Percentiles rank a stretch among this genome's conserved stretches.
These are phyloP conservation scores for Microcebus tavaratra DNA, from an alignment of 2,113 vertebrate species.

Conservation along the genomic window DNA sequence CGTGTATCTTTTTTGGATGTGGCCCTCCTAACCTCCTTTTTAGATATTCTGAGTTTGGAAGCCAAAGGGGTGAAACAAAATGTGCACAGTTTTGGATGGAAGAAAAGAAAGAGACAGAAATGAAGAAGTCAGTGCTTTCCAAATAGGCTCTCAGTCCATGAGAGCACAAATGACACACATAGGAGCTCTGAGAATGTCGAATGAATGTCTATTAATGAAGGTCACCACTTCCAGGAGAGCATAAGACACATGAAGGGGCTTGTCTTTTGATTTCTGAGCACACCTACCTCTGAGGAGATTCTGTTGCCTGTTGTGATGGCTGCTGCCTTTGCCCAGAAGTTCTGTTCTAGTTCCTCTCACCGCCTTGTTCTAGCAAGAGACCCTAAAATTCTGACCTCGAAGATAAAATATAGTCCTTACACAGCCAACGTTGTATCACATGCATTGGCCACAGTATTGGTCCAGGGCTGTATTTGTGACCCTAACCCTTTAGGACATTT, in stretches of 20 bases:
- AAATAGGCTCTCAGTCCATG: background rate
- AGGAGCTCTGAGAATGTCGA: background rate
- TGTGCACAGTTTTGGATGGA: background rate
- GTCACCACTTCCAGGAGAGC: background rate
- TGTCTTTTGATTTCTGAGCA: background rate
- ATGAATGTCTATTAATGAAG: conserved; percentile 44
- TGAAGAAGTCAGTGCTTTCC: background rate
- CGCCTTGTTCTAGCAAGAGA: background rate
- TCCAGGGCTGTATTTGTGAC: background rate
- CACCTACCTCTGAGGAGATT: background rate
- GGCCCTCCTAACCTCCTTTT: background rate
- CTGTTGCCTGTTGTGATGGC: background rate
- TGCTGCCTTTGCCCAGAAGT: background rate
- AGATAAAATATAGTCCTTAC: background rate
- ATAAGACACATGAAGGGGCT: background rate
- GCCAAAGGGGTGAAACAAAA: background rate
- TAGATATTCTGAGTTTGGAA: background rate
- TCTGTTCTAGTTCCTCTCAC: background rate
- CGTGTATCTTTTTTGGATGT: background rate
- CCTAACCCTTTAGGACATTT: too few species aligned
- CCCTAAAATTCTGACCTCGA: background rate
- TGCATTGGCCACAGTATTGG: background rate
- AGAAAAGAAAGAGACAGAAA: background rate
- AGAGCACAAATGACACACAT: background rate
- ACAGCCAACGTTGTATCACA: background rate